These are phyloP conservation scores for Micromussa lordhowensis DNA, from an alignment of 92 coral and sea anemone species.

Conservation along the genomic window DNA sequence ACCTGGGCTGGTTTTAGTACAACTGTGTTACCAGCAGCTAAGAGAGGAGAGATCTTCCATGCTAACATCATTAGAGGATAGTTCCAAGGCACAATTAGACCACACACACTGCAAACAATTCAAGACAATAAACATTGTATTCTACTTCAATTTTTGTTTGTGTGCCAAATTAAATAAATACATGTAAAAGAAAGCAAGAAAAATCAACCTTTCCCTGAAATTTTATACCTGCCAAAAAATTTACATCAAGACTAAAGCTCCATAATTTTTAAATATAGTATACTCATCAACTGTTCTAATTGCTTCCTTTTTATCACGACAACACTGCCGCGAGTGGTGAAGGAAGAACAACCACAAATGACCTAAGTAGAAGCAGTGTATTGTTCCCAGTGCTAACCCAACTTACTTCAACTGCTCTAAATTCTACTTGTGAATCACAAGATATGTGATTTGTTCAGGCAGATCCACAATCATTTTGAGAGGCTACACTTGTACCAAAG, in stretches of 20 bases:
- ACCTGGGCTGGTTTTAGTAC: constrained; percentile 99
- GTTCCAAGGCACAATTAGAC: constrained; percentile 99
- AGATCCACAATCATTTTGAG: background rate
- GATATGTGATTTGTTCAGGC: background rate
- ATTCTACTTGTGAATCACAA: background rate
- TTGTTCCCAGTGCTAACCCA: too few relatives aligned
- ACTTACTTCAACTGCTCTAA: too few relatives aligned
- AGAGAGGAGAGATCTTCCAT: constrained; percentile 95
- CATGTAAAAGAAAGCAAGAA: too few relatives aligned
- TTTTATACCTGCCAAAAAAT: background rate
- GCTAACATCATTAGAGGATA: constrained; percentile 99
- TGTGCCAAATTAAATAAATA: too few relatives aligned
- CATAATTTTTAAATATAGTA: too few relatives aligned
- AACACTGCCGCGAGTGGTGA: constrained; percentile 29
- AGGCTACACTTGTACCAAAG: background rate
- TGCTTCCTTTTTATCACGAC: constrained; percentile 49
- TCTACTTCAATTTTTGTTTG: too few relatives aligned
- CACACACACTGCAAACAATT: constrained; percentile 86
- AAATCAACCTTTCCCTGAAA: too few relatives aligned
- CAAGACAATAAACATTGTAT: background rate
- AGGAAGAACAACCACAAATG: constrained; percentile 41
- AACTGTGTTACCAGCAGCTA: constrained; percentile 98
- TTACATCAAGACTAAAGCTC: too few relatives aligned
- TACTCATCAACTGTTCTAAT: background rate
- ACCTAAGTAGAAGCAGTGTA: background rate